Percentiles rank a stretch among this genome's conserved stretches.
These are phyloP conservation scores for Matsumurasca onukii DNA, from an alignment of 1,140 invertebrate genomes.

Conservation along the genomic window DNA sequence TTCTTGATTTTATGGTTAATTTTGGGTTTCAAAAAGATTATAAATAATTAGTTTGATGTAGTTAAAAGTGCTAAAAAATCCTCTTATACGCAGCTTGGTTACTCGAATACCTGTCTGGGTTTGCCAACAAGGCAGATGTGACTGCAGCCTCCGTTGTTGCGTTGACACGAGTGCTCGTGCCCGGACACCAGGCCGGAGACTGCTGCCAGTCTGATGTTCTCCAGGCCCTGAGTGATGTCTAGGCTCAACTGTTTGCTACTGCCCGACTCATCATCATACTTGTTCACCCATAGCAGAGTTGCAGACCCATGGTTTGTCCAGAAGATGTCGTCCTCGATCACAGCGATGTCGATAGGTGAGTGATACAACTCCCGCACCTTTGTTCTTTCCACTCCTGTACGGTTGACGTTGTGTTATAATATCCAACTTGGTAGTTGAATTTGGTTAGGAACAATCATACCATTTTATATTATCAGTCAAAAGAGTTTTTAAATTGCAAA, in stretches of 20 bases:
- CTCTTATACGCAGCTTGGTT: too few relatives aligned
- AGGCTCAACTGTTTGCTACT: slow-evolving; percentile 15
- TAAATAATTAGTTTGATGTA: too few relatives aligned
- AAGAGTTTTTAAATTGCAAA: too few relatives aligned
- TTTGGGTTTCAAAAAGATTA: too few relatives aligned
- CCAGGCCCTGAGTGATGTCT: slow-evolving; percentile 20
- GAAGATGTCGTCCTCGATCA: slow-evolving; percentile 39
- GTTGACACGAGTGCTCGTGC: slow-evolving; percentile 58
- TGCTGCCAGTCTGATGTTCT: slow-evolving; percentile 44
- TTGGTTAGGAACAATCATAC: too few relatives aligned
- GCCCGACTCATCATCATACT: slow-evolving; percentile 38
- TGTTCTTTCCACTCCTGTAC: slow-evolving; percentile 34
- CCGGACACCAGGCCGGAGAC: slow-evolving; percentile 42
- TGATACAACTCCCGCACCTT: slow-evolving; percentile 25
- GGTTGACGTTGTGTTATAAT: neutral
- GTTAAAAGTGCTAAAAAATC: too few relatives aligned
- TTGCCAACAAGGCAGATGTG: slow-evolving; percentile 63
- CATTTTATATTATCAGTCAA: too few relatives aligned
- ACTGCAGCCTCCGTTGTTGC: slow-evolving; percentile 67
- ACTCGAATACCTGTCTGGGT: slow-evolving; percentile 41
- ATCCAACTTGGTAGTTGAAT: neutral
- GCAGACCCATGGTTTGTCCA: slow-evolving; percentile 57
- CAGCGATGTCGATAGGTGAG: slow-evolving; percentile 41
- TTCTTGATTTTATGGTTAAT: too few relatives aligned
- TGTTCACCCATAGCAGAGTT: slow-evolving; percentile 60